Evolutionary conservation across 2,113 vertebrate genomes (phyloP).

Genomic region (Oplegnathus fasciatus): DNA sequence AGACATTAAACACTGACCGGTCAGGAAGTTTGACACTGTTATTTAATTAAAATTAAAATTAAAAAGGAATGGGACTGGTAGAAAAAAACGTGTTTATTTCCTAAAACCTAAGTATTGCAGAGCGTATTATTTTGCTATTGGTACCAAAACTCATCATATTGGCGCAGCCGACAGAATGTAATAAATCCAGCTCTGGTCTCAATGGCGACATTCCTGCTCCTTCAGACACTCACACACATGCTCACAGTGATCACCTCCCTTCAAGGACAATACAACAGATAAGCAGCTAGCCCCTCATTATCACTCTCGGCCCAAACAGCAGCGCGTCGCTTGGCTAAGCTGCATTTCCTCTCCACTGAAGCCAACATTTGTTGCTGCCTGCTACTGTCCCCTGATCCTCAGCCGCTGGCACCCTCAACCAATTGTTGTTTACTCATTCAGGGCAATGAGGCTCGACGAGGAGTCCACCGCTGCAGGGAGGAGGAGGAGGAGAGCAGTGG

Average conservation of each 20-base stretch:
- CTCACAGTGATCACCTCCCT: slow-evolving; percentile 15
- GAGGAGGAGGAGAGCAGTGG: slow-evolving; percentile 24
- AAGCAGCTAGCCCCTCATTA: slow-evolving; percentile 70
- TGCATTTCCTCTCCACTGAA: slow-evolving; percentile 73
- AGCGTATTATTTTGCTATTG: too few species aligned
- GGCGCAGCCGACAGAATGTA: not conserved
- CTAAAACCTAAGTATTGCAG: not conserved
- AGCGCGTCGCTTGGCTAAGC: slow-evolving; percentile 58
- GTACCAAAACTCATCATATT: not conserved
- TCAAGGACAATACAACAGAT: slow-evolving; percentile 51
- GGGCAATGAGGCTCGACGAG: slow-evolving; percentile 40
- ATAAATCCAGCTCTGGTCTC: not conserved
- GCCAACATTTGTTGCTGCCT: slow-evolving; percentile 73
- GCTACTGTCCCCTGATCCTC: slow-evolving; percentile 70
- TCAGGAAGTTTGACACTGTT: not conserved
- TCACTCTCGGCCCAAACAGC: slow-evolving; percentile 70
- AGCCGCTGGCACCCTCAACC: slow-evolving; percentile 41
- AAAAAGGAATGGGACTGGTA: not conserved
- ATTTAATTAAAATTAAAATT: too few species aligned
- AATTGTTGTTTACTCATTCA: slow-evolving; percentile 71
- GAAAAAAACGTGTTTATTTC: not conserved
- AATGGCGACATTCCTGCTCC: not conserved
- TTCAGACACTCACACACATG: not conserved
- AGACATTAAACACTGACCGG: not conserved
- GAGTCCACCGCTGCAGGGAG: not conserved